Evolutionary conservation across 2,888 invertebrate species (phyloP), one percentile per base, ranked within the genome.

Genomic region (Serrognathus titanus): DNA sequence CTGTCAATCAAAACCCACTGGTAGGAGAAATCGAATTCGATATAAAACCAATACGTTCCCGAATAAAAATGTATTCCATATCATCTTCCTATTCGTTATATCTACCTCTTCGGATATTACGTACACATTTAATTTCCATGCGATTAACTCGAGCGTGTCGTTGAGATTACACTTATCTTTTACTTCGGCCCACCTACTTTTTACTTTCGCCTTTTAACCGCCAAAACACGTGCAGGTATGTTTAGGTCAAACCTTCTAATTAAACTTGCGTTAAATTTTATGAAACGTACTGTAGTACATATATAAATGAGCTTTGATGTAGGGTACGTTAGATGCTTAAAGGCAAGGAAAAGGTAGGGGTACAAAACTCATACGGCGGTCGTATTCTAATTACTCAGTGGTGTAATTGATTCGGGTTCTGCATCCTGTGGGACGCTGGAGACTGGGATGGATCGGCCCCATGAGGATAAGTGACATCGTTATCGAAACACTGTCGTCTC

Each of bases 111-210:
- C 71, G 73, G 72, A 73, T 73, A 72, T 73, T 71, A 69, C 68
- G 67, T 68, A 69, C 71, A 70, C 68, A 71, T 72, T 71, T 72
- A 71, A 73, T 73, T 73, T 73, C 71, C 72, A 73, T 73, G 67
- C 70, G 72, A 72, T 73, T 72, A 71, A 70, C 67, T 70, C 65
- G 61, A 61, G 13, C 20, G 9, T 11, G n/a, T 43, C 9, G 43
- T 31, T 31, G 7, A 31, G 24, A 31, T 31, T 31, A 31, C 7
- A 1, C 6, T 31, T 31, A 31, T 31, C 24, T 31, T 7, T 31
- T 7, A 31, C 24, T 31, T 31, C 24, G 7, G 7, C 24, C 24
- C 24, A n/a, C 24, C 24, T 6, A 31, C 24, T 7, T 31, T 31
- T 31, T 3, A 6, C 24, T 31, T 31, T 31, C 1, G 24, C 24